Evolutionary conservation across 2,888 invertebrate species (phyloP).

Genomic region (Rotaria socialis): DNA sequence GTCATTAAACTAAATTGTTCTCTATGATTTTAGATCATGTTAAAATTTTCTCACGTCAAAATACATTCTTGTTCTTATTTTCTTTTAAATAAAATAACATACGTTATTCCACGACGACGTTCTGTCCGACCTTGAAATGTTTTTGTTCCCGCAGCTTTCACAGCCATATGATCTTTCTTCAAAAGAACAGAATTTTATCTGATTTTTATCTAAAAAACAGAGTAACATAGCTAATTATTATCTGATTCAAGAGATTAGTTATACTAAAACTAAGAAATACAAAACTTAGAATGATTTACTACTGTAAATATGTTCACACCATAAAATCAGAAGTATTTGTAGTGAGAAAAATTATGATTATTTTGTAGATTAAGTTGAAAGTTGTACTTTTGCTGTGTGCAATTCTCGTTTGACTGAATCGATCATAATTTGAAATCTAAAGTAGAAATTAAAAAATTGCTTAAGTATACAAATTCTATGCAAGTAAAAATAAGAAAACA

Average conservation of each 20-base stretch:
- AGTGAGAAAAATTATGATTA: background rate
- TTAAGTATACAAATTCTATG: background rate
- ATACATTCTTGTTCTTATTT: too few species aligned
- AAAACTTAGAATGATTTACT: background rate
- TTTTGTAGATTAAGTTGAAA: background rate
- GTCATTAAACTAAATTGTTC: too few species aligned
- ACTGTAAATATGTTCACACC: background rate
- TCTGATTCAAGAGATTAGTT: background rate
- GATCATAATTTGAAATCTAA: conserved; percentile 20
- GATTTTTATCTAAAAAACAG: background rate
- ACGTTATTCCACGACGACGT: conserved; percentile 1
- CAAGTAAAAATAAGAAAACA: background rate
- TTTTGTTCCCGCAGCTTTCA: background rate
- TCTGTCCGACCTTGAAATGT: background rate
- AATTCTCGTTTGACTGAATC: conserved; percentile 24
- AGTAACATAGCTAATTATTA: background rate
- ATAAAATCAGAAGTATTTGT: background rate
- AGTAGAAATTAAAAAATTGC: background rate
- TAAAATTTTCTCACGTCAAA: too few species aligned
- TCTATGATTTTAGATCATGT: too few species aligned
- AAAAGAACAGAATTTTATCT: background rate
- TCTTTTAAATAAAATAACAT: background rate
- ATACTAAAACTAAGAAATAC: background rate
- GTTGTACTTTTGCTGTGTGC: conserved; percentile 20
- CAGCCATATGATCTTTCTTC: background rate